A percentile compares a stretch with the other conserved stretches of the same genome.
Evolutionary conservation across 2,888 invertebrate species (phyloP).

Genomic region (Colletes collaris): DNA sequence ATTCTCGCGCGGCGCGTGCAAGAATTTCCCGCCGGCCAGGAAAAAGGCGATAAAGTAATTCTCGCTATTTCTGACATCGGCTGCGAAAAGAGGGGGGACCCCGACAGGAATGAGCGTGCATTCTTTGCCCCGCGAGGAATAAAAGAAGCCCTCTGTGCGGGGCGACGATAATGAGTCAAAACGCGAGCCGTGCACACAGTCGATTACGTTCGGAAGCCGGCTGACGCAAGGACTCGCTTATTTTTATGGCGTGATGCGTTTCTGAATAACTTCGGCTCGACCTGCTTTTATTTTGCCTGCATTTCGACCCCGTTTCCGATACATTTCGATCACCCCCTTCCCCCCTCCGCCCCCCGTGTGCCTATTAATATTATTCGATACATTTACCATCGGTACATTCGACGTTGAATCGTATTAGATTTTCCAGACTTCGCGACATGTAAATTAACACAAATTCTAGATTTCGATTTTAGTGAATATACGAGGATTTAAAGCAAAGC

Average conservation of each 20-base stretch:
- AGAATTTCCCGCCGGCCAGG: conserved; percentile 39
- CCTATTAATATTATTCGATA: neutral
- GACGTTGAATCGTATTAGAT: no score
- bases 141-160: conserved; percentile 39
- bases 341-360: neutral
- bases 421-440: no score
- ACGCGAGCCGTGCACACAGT: conserved; percentile 53
- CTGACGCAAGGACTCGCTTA: conserved; percentile 57
- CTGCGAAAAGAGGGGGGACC: conserved; percentile 24
- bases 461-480: no score
- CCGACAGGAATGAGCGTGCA: conserved; percentile 36
- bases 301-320: conserved; percentile 29
- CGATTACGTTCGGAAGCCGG: conserved; percentile 60
- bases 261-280: conserved; percentile 44
- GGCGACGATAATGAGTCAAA: conserved; percentile 39
- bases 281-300: conserved; percentile 44
- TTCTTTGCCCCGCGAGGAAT: conserved; percentile 41
- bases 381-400: no score
- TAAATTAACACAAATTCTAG: no score
- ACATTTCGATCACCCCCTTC: conserved; percentile 6
- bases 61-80: conserved; percentile 50
- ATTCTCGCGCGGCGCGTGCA: conserved; percentile 34
- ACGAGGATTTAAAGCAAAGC: no score
- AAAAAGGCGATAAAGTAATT: conserved; percentile 43
- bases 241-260: conserved; percentile 59